These are phyloP conservation scores for Gymnothorax reevesii DNA, from an alignment of 2,797 vertebrate species.

Conservation along the genomic window DNA sequence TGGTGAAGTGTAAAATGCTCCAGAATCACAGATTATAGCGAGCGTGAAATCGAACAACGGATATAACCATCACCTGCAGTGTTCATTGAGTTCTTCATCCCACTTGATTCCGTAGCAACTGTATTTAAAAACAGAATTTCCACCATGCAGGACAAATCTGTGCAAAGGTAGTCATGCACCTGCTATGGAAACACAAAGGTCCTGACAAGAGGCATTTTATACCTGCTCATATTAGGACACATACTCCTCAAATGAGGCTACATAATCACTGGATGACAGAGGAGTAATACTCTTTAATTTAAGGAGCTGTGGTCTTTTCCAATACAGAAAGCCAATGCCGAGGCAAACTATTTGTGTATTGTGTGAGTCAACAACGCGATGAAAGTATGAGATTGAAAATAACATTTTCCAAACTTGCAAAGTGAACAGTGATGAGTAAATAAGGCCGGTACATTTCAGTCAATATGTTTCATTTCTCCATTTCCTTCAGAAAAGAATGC, in stretches of 20 bases:
- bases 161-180: neutral
- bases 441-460: neutral
- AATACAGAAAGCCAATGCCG: neutral
- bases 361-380: neutral
- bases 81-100: neutral
- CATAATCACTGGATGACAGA: neutral
- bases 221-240: neutral
- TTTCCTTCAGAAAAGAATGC: constrained; percentile 11
- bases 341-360: neutral
- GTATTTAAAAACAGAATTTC: neutral
- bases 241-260: neutral
- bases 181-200: neutral
- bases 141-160: neutral
- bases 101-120: neutral
- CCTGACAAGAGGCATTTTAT: neutral
- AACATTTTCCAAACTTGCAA: neutral
- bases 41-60: neutral
- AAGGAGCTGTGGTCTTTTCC: neutral
- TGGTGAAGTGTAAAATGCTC: neutral
- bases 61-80: neutral
- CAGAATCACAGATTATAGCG: neutral
- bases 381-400: neutral
- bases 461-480: neutral
- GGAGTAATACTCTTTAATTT: neutral
- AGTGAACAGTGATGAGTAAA: neutral